Base-by-base conservation (phyloP, 2,113 vertebrate genomes). In the Hemiprocne comata region DNA sequence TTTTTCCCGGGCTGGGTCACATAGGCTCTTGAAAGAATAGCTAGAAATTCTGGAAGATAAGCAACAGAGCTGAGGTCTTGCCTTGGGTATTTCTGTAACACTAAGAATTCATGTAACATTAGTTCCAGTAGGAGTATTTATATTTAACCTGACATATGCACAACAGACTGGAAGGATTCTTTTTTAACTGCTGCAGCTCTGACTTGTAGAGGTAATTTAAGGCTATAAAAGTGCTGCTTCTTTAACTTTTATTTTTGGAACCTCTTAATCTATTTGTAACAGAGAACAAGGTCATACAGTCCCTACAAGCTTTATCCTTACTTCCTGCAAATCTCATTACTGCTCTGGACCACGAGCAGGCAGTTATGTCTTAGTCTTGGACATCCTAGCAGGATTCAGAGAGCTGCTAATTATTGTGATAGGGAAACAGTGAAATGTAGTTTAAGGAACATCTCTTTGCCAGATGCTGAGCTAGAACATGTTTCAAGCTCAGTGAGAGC, bases 181-280 rank as follows among this genome's bases (percentile, higher is more conserved):
- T 87, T 79, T 80, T 78, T 70, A 89, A 89, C 83, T 93, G 85
- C 26, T 70, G 18, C 53, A 87, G 85, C 73, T 93, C 84, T 92
- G 80, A 92, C 57, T 92, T 17, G 36, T 40, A 82, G 70, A 90
- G 71, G 54, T 93, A 78, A 77, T 87, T 82, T 79, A 89, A 93
- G 95, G 87, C 75, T 83, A 1, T 66, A 73, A 88, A 85, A 90
- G 67, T 55, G 38, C 50, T 75, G 62, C 82, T 93, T 66, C 94
- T 95, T 76, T 71, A 95, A 93, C 82, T 94, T 95, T 86, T 97
- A 97, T 97, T 97, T 97, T 92, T 95, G 94, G 97, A 96, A 67
- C 53, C 48, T 78, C 88, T 85, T 90, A 94, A 94, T 94, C 96
- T 95, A 70, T 96, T 85, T 90, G 93, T 95, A 85, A 58, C 7